Evolutionary conservation across 2,888 invertebrate genomes (phyloP), one percentile per base, ranked within the genome.

Genomic region (Hirtodrosophila cameraria): DNA sequence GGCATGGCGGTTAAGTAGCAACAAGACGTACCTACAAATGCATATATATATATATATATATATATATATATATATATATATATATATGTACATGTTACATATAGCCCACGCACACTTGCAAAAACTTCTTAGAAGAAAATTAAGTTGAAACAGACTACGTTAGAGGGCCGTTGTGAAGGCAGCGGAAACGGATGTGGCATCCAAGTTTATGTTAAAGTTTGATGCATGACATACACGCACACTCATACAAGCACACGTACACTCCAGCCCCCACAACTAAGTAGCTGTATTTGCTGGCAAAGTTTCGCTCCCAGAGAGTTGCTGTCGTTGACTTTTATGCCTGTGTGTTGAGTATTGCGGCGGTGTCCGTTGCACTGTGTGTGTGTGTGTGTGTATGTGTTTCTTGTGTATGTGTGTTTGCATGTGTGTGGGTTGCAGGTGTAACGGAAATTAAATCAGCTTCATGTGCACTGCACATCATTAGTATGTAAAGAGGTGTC

Each of bases 121-220:
- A 53, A 69, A 79, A 85, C 41, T 80, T 80, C 60, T 48, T 39
- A 55, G 57, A 72, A 72, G 75, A 78, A 75, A 85, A 85, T 71
- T 81, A 62, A 69, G 84, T 65, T 72, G 61, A 72, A 69, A 74
- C 70, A 72, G 75, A 74, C 70, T 59, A 72, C 42, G 58, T 55
- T 60, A 42, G 60, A 50, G 61, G 49, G 61, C 42, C 53, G 53
- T 48, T 53, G 45, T 43, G 63, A 43, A 68, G 64, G 67, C 71
- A 66, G 61, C 82, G 82, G 82, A 82, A 81, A 64, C 84, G 81
- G 81, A 83, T 75, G 76, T 75, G 82, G 74, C 84, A 82, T 68
- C 78, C 71, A 76, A 83, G 75, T 83, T 83, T 82, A 85, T 83
- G 72, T 82, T 83, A 81, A 82, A 84, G 82, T 84, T 83, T 83